These are phyloP conservation scores for Dryococelus australis DNA, from an alignment of 2,888 invertebrate species.

Conservation along the genomic window DNA sequence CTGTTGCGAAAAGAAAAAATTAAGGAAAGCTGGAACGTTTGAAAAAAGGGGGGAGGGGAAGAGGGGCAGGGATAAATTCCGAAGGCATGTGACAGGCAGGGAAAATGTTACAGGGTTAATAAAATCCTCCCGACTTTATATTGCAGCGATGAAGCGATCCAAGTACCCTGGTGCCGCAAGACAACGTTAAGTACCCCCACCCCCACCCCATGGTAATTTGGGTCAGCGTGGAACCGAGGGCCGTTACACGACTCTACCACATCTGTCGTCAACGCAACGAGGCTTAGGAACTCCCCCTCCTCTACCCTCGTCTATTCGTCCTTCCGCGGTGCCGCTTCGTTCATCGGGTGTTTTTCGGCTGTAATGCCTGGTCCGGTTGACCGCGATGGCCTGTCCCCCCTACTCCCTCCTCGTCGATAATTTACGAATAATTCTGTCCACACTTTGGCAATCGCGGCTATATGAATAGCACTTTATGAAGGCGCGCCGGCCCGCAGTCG, in stretches of 20 bases:
- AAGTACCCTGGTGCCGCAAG: neutral
- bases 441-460: slow-evolving; percentile 16
- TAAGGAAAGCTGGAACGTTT: neutral
- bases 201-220: too few species aligned
- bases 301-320: neutral
- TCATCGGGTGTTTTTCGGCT: neutral
- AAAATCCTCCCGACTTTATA: neutral
- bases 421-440: slow-evolving; percentile 16
- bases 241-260: neutral
- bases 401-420: neutral
- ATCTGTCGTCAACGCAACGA: neutral
- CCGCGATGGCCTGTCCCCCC: neutral
- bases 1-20: neutral
- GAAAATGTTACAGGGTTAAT: neutral
- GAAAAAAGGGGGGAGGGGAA: neutral
- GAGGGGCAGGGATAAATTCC: neutral
- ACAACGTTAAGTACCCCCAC: neutral
- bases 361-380: too few species aligned
- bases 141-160: neutral
- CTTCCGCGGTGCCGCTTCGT: neutral
- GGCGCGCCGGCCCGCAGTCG: neutral
- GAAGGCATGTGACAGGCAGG: neutral
- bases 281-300: neutral
- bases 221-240: neutral
- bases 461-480: neutral